Conservation (phyloP, 30 jellyfish, hydroid and myxozoan species). For the Aurelia sp. region DNA sequence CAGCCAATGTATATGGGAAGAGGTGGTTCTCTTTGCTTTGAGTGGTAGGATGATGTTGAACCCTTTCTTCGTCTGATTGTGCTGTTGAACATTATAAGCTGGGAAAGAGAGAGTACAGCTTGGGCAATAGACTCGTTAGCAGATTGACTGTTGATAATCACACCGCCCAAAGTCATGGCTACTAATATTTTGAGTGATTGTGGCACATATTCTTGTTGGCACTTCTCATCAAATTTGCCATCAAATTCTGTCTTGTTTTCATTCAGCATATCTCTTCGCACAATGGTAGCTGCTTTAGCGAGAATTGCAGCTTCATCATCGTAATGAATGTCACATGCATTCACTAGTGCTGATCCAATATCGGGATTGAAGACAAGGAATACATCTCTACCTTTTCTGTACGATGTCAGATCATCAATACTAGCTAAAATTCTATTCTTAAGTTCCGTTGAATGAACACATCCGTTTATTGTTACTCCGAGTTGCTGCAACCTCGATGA, state of each 20-base stretch:
- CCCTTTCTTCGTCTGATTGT: constrained; percentile 9
- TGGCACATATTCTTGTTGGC: no score
- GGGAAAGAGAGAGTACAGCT: constrained; percentile 40
- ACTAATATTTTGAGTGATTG: no score
- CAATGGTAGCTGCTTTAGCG: constrained; percentile 24
- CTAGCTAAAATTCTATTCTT: constrained; percentile 27
- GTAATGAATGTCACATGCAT: background rate
- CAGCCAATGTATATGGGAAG: constrained; percentile 39
- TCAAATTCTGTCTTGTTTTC: no score
- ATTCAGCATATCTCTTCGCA: constrained; percentile 22
- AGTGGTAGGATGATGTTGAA: constrained; percentile 28
- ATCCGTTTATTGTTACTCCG: background rate
- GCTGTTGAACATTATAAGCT: constrained; percentile 26
- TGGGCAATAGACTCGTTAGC: constrained; percentile 22
- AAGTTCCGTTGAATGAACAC: constrained; percentile 43
- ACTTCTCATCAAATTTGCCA: no score
- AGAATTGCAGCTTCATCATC: constrained; percentile 2
- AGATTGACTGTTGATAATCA: background rate
- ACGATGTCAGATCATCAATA: constrained; percentile 22
- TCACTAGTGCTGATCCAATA: constrained; percentile 5
- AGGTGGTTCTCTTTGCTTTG: constrained; percentile 16
- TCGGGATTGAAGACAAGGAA: background rate
- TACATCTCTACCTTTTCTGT: constrained; percentile 34
- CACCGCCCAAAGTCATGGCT: no score
- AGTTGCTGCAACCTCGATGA: background rate